Conservation (phyloP, 2,888 invertebrate species). For the Axea sp. region DNA sequence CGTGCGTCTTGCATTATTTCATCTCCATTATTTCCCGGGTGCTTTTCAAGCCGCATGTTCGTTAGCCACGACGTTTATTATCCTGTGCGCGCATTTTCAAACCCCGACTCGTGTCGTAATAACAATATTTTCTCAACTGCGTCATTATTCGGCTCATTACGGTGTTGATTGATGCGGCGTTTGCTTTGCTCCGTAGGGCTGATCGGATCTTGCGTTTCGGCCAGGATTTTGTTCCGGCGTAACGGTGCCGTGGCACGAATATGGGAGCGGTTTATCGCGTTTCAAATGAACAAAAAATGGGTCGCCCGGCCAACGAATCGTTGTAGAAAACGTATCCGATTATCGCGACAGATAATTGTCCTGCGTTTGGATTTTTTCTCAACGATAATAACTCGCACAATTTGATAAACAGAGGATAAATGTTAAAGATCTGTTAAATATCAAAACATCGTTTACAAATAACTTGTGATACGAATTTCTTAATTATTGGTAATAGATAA, state of each 20-base stretch:
- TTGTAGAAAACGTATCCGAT: constrained; percentile 13
- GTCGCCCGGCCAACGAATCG: constrained; percentile 7
- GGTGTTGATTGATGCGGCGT: constrained; percentile 10
- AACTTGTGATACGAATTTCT: too few species aligned
- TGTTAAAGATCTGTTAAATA: too few species aligned
- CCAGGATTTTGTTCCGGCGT: constrained; percentile 9
- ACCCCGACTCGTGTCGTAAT: constrained; percentile 20
- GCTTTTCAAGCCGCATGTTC: constrained; percentile 27
- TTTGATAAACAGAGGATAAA: neutral
- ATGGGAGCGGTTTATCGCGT: constrained; percentile 14
- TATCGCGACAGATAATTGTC: constrained; percentile 24
- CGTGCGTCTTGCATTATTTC: constrained; percentile 39
- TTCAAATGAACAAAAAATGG: constrained; percentile 26
- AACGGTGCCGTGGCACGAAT: constrained; percentile 34
- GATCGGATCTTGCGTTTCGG: neutral
- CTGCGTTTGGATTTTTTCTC: neutral
- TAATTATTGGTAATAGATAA: too few species aligned
- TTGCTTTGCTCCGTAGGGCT: neutral
- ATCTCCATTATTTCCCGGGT: constrained; percentile 41
- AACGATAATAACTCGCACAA: neutral
- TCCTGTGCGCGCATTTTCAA: constrained; percentile 5
- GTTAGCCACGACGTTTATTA: constrained; percentile 34
- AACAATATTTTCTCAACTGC: constrained; percentile 25
- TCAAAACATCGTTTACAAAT: too few species aligned
- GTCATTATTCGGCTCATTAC: constrained; percentile 31